Conservation (phyloP, 1,140 invertebrate genomes). For the Hermatobates lingyangjiaoensis region DNA sequence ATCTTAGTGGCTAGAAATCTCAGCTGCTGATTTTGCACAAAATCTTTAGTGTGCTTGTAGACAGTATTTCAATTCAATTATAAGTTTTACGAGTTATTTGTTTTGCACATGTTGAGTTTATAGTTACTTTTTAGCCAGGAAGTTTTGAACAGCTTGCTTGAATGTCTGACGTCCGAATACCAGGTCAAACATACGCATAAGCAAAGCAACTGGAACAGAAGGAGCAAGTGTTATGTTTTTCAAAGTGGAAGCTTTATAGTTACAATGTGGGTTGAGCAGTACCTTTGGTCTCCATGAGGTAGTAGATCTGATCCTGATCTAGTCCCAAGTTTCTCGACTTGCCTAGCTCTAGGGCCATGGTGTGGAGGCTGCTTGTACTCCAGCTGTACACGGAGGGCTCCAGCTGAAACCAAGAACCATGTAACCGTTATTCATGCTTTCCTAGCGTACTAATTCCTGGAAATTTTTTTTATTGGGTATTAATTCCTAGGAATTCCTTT, state of each 20-base stretch:
- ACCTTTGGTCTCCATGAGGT: constrained; percentile 13
- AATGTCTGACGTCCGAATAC: constrained; percentile 65
- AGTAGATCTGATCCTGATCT: constrained; percentile 10
- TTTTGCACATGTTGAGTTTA: too few species aligned
- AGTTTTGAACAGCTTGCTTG: constrained; percentile 46
- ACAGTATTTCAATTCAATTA: too few species aligned
- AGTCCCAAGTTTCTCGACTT: constrained; percentile 14
- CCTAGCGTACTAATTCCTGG: too few species aligned
- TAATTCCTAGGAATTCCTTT: too few species aligned
- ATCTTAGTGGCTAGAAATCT: too few species aligned
- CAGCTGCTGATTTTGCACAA: too few species aligned
- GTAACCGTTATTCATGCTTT: background rate
- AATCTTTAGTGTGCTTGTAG: too few species aligned
- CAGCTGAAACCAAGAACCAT: constrained; percentile 19
- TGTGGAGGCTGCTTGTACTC: constrained; percentile 17
- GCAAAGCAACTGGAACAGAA: constrained; percentile 44
- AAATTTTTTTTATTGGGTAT: too few species aligned
- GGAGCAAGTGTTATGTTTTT: constrained; percentile 1
- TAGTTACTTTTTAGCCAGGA: constrained; percentile 38
- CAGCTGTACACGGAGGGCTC: constrained; percentile 19
- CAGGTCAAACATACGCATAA: constrained; percentile 82
- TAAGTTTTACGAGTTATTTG: too few species aligned
- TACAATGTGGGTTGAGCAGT: background rate
- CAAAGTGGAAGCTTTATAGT: background rate
- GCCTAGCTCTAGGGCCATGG: constrained; percentile 17